phyloP scores from a whole-genome alignment of 2,113 vertebrate species.

The Prionailurus bengalensis region DNA sequence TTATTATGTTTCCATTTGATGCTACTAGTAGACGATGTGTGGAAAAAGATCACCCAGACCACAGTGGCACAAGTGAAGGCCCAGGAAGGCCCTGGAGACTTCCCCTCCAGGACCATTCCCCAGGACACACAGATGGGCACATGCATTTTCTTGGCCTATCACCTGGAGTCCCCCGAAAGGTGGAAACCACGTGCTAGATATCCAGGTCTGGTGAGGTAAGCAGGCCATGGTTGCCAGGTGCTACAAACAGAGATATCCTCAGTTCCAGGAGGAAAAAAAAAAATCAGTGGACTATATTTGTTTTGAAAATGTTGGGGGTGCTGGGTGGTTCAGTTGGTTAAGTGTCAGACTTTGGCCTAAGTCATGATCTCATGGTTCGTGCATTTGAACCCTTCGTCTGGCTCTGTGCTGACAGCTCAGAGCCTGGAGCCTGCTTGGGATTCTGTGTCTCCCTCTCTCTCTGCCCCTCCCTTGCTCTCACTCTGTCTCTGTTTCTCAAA shows the following conservation, averaged over 20 bases:
- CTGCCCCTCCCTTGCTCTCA: no score
- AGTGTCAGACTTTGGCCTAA: no score
- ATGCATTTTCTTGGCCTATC: rapidly evolving
- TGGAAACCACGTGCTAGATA: background rate
- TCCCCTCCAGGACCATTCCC: background rate
- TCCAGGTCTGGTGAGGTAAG: background rate
- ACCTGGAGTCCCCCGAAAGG: no score
- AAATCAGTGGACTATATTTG: background rate
- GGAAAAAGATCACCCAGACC: background rate
- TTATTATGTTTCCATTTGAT: background rate
- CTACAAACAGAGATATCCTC: background rate
- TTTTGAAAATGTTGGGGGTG: background rate
- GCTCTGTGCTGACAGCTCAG: no score
- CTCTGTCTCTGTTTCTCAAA: no score
- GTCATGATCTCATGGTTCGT: no score
- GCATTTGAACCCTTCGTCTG: no score
- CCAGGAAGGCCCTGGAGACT: background rate
- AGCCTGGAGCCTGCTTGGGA: no score
- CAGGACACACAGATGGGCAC: background rate
- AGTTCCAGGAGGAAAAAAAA: background rate
- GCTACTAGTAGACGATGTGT: background rate
- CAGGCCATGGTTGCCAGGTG: background rate
- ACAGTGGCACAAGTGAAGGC: background rate
- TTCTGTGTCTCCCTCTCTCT: no score
- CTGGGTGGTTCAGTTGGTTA: no score